Evolutionary conservation across 1,140 invertebrate species (phyloP), one percentile per base, ranked within the genome.

Genomic region (Neuroterus valhalla): DNA sequence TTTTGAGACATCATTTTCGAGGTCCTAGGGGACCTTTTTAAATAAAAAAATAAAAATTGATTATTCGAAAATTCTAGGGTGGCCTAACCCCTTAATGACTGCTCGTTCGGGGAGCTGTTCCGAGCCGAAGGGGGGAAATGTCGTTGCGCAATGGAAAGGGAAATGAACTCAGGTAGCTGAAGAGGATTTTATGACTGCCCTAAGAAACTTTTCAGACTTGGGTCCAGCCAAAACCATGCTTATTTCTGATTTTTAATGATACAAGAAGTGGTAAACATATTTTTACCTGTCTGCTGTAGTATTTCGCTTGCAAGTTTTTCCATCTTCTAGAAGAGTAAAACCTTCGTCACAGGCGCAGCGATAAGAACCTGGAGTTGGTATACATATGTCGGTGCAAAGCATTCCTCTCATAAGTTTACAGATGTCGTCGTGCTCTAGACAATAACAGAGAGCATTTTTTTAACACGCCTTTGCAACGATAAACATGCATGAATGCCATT

Each of bases 331-430:
- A 4, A 96, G 88, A 71, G 92, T 91, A 81, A 93, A 96, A 5
- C 95, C 96, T 75, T 93, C 87, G 21, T 92, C 90, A 86, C 96
- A 97, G 44, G 92, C 90, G 85, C 96, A 97, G 70, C 89, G 91
- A 85, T 94, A 97, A 0, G 95, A 95, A 4, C 91, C 92, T 5
- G 91, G 91, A 0, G 91, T 90, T 0, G 94, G 92, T 10, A 95
- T 90, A 80, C 95, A 96, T 78, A 94, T 92, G 76, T 96, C 94
- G 0, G 94, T 93, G 82, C 95, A 96, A 10, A 95, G 84, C 77
- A 94, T 91, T 10, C 93, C 93, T 66, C 90, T 91, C 83, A 93
- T 90, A 68, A 93, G 86, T n/a, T 92, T 87, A 78, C 94, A 95
- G 48, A 95, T 89, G 79, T 94, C 92, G 78, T 92, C 92, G 76